A percentile compares a stretch with the other conserved stretches of the same genome.
Conservation (phyloP, 2,888 invertebrate genomes). For the Nomada ruficornis region DNA sequence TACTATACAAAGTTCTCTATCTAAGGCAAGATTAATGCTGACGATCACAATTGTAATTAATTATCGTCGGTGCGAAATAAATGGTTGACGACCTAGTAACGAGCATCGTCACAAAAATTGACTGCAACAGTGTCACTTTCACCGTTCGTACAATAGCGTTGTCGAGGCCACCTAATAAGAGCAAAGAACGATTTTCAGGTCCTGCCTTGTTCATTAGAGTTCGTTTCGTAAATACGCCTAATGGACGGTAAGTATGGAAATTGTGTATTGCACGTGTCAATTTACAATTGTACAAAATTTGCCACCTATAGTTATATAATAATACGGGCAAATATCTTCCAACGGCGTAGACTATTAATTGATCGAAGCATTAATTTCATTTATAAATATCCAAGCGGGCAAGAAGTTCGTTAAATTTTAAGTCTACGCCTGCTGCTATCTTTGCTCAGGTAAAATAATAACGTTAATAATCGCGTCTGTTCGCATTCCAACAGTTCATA, state of each 20-base stretch:
- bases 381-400: not conserved
- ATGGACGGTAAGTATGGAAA: constrained; percentile 42
- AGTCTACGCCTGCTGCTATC: not conserved
- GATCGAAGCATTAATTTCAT: not conserved
- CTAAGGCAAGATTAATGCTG: too few relatives aligned
- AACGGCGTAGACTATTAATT: too few relatives aligned
- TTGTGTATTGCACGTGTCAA: not conserved
- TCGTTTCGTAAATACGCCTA: constrained; percentile 43
- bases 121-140: constrained; percentile 29
- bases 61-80: not conserved
- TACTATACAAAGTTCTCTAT: too few relatives aligned
- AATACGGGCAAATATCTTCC: not conserved
- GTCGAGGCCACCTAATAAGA: constrained; percentile 24
- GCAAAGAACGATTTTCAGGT: constrained; percentile 31
- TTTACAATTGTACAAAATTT: not conserved
- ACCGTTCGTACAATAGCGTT: constrained; percentile 33
- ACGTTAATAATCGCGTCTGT: not conserved
- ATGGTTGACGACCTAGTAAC: constrained; percentile 1
- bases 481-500: constrained; percentile 18
- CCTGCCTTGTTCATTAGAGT: constrained; percentile 33
- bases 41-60: constrained; percentile 5
- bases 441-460: not conserved
- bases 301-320: not conserved
- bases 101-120: constrained; percentile 38
- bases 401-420: not conserved